These are phyloP conservation scores for Dryadula phaetusa DNA, from an alignment of 2,888 invertebrate species.

Conservation along the genomic window DNA sequence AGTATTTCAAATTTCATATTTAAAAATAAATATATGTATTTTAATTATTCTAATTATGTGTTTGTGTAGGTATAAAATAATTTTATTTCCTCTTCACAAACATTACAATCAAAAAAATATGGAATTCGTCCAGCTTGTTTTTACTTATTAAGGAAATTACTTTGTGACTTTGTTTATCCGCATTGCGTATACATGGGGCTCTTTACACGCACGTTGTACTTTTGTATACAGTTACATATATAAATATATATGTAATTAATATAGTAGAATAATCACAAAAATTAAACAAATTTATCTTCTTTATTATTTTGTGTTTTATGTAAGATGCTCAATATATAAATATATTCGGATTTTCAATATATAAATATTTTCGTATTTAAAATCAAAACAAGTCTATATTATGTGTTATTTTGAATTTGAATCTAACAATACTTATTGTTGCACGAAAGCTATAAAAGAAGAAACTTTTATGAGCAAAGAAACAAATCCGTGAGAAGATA, in stretches of 20 bases:
- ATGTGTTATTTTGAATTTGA: not conserved
- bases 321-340: not conserved
- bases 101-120: not conserved
- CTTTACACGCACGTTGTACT: conserved; percentile 8
- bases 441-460: not conserved
- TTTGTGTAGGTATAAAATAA: not conserved
- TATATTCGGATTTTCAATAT: not conserved
- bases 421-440: not conserved
- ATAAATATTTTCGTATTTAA: too few species aligned
- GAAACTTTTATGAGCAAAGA: conserved; percentile 19
- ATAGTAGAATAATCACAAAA: not conserved
- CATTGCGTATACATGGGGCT: conserved; percentile 39
- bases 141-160: conserved; percentile 19
- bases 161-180: conserved; percentile 34
- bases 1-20: too few species aligned
- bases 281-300: too few species aligned
- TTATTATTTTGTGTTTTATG: not conserved
- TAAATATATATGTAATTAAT: not conserved
- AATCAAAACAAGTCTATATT: not conserved
- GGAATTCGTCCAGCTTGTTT: not conserved
- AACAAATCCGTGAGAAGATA: conserved; percentile 25
- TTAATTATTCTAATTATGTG: not conserved
- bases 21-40: too few species aligned
- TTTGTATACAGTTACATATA: conserved; percentile 2
- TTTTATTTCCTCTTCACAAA: not conserved